A percentile compares a stretch with the other conserved stretches of the same genome.
Conservation (phyloP, 2,888 invertebrate genomes). For the Ommatoiulus sabulosus region DNA sequence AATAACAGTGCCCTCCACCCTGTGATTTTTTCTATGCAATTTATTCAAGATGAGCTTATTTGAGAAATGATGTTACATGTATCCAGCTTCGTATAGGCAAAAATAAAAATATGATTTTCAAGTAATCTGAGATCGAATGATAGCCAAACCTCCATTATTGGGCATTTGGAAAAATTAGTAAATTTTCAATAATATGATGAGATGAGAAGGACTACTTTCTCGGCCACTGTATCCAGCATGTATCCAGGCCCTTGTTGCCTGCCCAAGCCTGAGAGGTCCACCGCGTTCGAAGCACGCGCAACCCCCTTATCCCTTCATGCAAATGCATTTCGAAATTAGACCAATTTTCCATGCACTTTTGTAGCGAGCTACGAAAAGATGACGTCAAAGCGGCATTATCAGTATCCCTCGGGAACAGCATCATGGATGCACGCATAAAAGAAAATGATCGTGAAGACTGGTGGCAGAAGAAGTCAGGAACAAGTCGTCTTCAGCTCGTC, state of each 20-base stretch:
- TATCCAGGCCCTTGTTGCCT: neutral
- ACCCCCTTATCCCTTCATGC: neutral
- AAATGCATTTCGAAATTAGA: neutral
- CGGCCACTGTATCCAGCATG: neutral
- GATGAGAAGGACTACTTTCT: too few species aligned
- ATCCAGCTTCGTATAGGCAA: too few species aligned
- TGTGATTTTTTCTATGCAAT: too few species aligned
- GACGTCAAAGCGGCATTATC: neutral
- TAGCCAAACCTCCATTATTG: too few species aligned
- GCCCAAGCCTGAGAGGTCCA: neutral
- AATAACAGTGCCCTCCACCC: too few species aligned
- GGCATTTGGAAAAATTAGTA: too few species aligned
- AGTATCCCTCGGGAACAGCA: neutral
- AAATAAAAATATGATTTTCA: too few species aligned
- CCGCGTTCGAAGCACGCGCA: neutral
- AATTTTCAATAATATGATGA: too few species aligned
- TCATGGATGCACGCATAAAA: neutral
- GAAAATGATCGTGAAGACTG: neutral
- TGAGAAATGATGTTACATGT: too few species aligned
- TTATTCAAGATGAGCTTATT: too few species aligned
- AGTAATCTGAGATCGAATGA: too few species aligned
- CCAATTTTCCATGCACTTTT: neutral
- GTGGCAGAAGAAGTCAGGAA: neutral
- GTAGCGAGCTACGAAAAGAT: neutral
- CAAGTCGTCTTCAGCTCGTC: neutral